phyloP scores from a whole-genome alignment of 2,113 vertebrate species.

The Centrocercus urophasianus region DNA sequence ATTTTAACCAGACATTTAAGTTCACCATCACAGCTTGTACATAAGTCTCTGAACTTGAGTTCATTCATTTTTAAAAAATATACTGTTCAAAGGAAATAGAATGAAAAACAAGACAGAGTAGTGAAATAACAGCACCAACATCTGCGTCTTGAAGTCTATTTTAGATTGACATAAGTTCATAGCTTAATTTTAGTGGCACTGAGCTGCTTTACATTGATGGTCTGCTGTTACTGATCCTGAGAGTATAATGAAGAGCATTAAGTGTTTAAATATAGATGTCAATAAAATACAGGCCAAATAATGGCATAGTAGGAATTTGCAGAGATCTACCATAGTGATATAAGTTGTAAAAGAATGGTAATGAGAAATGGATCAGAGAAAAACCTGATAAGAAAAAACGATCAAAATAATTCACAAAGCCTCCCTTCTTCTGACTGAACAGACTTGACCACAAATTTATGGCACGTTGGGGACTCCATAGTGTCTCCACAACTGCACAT shows the following conservation, averaged over 20 bases:
- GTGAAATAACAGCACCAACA: neutral
- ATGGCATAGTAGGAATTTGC: neutral
- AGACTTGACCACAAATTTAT: slow-evolving; percentile 19
- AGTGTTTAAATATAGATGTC: slow-evolving; percentile 58
- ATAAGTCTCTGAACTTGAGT: neutral
- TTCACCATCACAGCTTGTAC: neutral
- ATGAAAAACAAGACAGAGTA: neutral
- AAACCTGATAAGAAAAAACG: neutral
- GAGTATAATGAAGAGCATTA: slow-evolving; percentile 54
- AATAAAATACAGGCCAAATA: slow-evolving; percentile 50
- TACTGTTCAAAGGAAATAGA: neutral
- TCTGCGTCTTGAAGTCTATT: slow-evolving; percentile 26
- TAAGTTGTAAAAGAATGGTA: neutral
- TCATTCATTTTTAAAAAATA: neutral
- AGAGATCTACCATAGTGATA: slow-evolving; percentile 26
- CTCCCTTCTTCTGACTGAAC: neutral
- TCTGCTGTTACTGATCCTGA: slow-evolving; percentile 55
- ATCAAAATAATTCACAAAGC: slow-evolving; percentile 19
- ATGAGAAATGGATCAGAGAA: neutral
- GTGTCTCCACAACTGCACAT: neutral
- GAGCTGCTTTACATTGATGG: slow-evolving; percentile 40
- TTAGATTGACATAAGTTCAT: neutral
- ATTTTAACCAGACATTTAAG: neutral
- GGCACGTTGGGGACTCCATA: neutral
- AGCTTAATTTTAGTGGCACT: slow-evolving; percentile 47